Base-by-base conservation (phyloP, 92 coral and sea anemone genomes). In the Zoanthus solanderi region DNA sequence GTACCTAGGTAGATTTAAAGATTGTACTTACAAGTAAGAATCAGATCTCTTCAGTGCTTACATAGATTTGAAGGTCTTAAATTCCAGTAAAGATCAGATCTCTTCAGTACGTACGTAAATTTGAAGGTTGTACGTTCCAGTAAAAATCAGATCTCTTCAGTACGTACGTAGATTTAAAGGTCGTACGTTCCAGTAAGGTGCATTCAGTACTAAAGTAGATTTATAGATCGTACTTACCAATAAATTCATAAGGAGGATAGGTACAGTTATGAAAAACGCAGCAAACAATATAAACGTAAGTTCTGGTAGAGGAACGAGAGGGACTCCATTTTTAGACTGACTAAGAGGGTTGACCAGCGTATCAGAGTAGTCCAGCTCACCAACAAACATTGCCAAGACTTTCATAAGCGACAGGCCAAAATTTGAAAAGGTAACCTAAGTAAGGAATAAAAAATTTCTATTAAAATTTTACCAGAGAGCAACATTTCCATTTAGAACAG, bases 241-340 rank as follows among this genome's bases (percentile, higher is more conserved):
- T n/a, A 96, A 89, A 77, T 96, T 96, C 97, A 94, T 94, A 14
- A 96, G 92, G 48, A 96, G 89, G 46, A 96, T 90, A 8, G 98
- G 95, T 48, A 93, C 95, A 31, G 94, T 84, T 63, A 94, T 46
- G 45, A 92, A 85, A 57, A 96, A 96, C 78, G 93, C 16, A 61
- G 78, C 63, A 72, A 92, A 96, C 28, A 90, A 46, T 72, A 83
- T 9, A 63, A 92, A 94, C 2, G 96, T 94, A 0, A 94, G 60
- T 29, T 50, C 90, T 34, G 98, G 98, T 14, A 96, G 77, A 47
- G 98, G 98, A 29, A 96, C 98, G 48, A 89, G 89, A 44, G 91
- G 94, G 50, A 90, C 90, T 5, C 87, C 82, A 17, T 93, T 85
- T 8, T 57, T 81, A 56, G 92, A 89, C 60, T 88, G 90, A n/a